Evolutionary conservation across 2,797 vertebrate genomes (phyloP).

Genomic region (Manis javanica): DNA sequence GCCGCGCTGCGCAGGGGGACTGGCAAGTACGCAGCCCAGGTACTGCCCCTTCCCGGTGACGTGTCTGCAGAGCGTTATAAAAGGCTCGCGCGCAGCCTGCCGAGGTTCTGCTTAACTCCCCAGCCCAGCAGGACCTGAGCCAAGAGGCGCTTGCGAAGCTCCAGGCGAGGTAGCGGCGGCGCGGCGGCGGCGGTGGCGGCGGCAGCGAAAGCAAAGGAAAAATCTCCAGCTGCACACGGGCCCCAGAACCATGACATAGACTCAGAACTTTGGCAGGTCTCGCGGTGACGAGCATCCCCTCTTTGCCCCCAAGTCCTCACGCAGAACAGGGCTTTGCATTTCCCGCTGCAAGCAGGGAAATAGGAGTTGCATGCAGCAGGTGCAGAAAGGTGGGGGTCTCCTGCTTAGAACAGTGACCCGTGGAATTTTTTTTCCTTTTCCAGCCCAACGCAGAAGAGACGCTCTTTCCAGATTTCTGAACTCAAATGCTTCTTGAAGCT

Average conservation of each 20-base stretch:
- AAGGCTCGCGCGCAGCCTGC: constrained; percentile 57
- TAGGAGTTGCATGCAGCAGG: constrained; percentile 61
- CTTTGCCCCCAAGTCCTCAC: not conserved
- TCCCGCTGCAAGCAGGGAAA: not conserved
- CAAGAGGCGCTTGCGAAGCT: constrained; percentile 30
- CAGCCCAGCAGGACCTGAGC: constrained; percentile 6
- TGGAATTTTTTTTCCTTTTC: not conserved
- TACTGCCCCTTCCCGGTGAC: constrained; percentile 75
- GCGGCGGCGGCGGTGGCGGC: not conserved
- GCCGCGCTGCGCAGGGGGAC: not conserved
- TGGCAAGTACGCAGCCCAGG: constrained; percentile 71
- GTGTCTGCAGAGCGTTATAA: constrained; percentile 72
- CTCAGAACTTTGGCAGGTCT: constrained; percentile 68
- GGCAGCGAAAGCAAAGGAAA: not conserved
- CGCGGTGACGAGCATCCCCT: not conserved
- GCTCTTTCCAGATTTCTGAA: constrained; percentile 23
- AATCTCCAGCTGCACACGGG: not conserved
- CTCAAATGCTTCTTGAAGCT: constrained; percentile 8
- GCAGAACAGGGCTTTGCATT: constrained; percentile 32
- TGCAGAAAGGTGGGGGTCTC: constrained; percentile 43
- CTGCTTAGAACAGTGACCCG: not conserved
- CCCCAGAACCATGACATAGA: not conserved
- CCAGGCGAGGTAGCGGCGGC: not conserved
- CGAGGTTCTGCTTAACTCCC: constrained; percentile 66
- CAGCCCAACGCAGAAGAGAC: not conserved